Evolutionary conservation across 92 coral and sea anemone species (phyloP).

Genomic region (Palythoa grandis): DNA sequence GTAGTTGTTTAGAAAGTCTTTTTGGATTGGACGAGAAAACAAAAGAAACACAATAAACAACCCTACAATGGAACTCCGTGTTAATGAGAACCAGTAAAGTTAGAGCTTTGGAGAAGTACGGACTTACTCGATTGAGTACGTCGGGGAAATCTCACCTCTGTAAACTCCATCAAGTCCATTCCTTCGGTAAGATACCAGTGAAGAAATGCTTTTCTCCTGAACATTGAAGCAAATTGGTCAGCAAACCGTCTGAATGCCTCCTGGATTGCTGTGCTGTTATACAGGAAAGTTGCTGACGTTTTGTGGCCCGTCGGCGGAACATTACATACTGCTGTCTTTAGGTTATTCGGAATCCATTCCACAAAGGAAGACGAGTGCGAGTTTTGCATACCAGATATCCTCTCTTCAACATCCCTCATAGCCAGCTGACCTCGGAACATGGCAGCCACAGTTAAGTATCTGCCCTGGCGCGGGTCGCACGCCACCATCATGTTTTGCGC

Average conservation of each 20-base stretch:
- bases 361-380: constrained; percentile 87
- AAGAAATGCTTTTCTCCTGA: constrained; percentile 90
- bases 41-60: no score
- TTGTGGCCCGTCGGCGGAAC: constrained; percentile 90
- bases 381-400: constrained; percentile 84
- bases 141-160: constrained; percentile 68
- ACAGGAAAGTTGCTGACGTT: constrained; percentile 91
- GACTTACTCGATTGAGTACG: not conserved
- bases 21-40: no score
- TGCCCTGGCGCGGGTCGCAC: constrained; percentile 95
- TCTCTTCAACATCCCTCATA: constrained; percentile 96
- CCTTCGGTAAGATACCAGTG: constrained; percentile 99
- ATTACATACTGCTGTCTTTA: constrained; percentile 96
- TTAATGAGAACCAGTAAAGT: no score
- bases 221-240: constrained; percentile 97
- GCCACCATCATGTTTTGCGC: constrained; percentile 99
- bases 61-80: no score
- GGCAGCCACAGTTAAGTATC: constrained; percentile 93
- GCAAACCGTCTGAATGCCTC: constrained; percentile 91
- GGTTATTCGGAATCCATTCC: constrained; percentile 98
- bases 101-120: no score
- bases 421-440: constrained; percentile 97
- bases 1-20: no score
- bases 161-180: constrained; percentile 97
- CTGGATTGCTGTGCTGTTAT: constrained; percentile 97